Evolutionary conservation across 1,140 invertebrate genomes (phyloP).

Genomic region (Holcopasites calliopsidis): DNA sequence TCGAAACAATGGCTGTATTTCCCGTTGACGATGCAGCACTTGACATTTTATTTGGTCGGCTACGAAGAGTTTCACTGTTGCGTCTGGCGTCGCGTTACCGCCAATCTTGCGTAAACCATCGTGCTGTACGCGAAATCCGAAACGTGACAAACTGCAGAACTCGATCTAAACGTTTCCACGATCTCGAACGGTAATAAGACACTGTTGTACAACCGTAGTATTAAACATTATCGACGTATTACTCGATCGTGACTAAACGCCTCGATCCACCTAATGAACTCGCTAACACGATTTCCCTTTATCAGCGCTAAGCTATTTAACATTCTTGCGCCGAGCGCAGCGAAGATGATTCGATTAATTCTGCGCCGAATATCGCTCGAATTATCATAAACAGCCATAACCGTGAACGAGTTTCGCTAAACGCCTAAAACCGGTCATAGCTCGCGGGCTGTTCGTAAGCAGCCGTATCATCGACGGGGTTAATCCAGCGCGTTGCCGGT

Average conservation of each 20-base stretch:
- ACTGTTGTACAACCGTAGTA: not conserved
- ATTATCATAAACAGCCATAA: slow-evolving; percentile 2
- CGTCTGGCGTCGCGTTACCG: not conserved
- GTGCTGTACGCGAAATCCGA: not conserved
- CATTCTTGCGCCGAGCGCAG: too few relatives aligned
- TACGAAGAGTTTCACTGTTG: slow-evolving; percentile 4
- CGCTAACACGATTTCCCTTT: too few relatives aligned
- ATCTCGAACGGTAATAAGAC: not conserved
- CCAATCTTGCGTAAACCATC: not conserved
- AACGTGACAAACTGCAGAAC: slow-evolving; percentile 6
- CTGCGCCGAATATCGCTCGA: too few relatives aligned
- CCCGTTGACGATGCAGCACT: not conserved
- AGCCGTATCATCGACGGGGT: not conserved
- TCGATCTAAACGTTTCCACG: not conserved
- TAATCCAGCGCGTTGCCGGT: not conserved
- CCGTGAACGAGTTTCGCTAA: slow-evolving; percentile 14
- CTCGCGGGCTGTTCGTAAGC: not conserved
- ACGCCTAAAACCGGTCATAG: slow-evolving; percentile 6
- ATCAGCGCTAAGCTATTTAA: too few relatives aligned
- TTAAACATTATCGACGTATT: not conserved
- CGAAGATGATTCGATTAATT: too few relatives aligned
- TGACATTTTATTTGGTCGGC: not conserved
- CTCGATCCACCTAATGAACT: not conserved
- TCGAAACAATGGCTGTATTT: not conserved
- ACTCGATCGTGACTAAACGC: not conserved